These are phyloP conservation scores for Musca vetustissima DNA, from an alignment of 1,140 invertebrate genomes.

Conservation along the genomic window DNA sequence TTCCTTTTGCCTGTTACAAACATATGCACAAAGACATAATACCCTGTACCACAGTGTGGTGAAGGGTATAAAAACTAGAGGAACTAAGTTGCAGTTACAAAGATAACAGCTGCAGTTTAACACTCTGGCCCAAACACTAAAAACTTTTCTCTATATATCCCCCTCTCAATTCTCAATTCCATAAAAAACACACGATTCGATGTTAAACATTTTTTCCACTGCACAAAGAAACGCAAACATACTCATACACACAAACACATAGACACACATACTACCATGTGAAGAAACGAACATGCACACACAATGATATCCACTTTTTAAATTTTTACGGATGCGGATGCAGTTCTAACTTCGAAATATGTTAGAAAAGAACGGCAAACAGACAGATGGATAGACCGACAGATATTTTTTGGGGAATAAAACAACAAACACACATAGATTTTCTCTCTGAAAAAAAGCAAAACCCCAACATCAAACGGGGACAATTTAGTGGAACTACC, in stretches of 20 bases:
- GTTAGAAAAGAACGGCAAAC: neutral
- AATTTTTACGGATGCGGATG: neutral
- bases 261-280: neutral
- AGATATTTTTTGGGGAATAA: neutral
- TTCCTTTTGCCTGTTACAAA: too few relatives aligned
- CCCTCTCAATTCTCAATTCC: too few relatives aligned
- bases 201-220: too few relatives aligned
- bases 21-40: too few relatives aligned
- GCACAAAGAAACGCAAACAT: neutral
- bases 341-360: neutral
- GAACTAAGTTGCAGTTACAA: too few relatives aligned
- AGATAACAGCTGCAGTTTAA: constrained; percentile 19
- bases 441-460: too few relatives aligned
- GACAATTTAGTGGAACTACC: too few relatives aligned
- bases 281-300: neutral
- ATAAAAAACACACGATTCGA: too few relatives aligned
- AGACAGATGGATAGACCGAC: too few relatives aligned
- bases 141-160: neutral
- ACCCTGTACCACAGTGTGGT: too few relatives aligned
- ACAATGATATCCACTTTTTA: neutral
- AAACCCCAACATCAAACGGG: too few relatives aligned
- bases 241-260: neutral
- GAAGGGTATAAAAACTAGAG: too few relatives aligned
- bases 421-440: neutral
- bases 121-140: neutral